Conservation (phyloP, 2,797 vertebrate species). For the Fratercula arctica region DNA sequence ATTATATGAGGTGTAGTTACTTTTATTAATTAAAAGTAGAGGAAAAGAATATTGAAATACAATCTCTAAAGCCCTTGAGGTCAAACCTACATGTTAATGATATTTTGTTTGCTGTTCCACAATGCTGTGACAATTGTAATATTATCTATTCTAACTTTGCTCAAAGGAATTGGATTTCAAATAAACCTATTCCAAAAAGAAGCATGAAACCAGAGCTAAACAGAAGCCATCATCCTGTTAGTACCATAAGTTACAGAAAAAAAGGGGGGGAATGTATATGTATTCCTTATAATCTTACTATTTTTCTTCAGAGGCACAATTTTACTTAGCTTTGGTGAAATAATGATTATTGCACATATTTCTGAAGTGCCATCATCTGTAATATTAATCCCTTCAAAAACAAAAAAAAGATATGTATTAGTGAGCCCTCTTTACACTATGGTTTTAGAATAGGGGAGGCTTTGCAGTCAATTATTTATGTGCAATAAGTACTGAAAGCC, state of each 20-base stretch:
- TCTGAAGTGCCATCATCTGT: background rate
- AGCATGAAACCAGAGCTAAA: background rate
- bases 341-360: background rate
- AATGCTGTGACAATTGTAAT: background rate
- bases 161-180: conserved; percentile 34
- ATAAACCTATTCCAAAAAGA: conserved; percentile 18
- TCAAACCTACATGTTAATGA: background rate
- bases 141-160: conserved; percentile 19
- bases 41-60: conserved; percentile 14
- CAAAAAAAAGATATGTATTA: background rate
- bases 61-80: conserved; percentile 10
- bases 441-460: background rate
- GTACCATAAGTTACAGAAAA: background rate
- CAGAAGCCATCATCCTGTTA: conserved; percentile 1
- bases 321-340: background rate
- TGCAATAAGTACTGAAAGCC: conserved; percentile 31
- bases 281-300: background rate
- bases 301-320: background rate
- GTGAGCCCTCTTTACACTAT: background rate
- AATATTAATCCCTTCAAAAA: conserved; percentile 6
- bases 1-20: background rate
- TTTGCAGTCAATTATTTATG: conserved; percentile 65
- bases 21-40: conserved; percentile 22
- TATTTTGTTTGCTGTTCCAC: conserved; percentile 24
- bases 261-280: background rate